Base-by-base conservation (phyloP, 2,113 vertebrate genomes). In the Semnornis frantzii region DNA sequence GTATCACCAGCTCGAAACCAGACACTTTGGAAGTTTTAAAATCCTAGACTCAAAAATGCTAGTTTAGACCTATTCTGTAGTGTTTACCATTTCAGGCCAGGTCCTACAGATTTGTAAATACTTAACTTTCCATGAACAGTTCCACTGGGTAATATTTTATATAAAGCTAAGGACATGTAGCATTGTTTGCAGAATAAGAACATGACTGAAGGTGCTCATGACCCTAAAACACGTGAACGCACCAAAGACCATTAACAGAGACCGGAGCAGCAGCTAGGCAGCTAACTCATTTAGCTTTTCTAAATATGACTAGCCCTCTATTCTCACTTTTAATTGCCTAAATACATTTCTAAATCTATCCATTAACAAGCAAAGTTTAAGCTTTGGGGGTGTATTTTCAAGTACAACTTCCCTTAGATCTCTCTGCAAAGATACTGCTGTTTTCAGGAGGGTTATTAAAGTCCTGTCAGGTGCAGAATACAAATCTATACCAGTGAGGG, bases 311-410 rank as follows among this genome's bases (percentile, higher is more conserved):
- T 82, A 86, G 34, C 52, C 55, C 59, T 37, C 33, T 87, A 58
- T 70, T 79, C 50, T 65, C 52, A 62, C 72, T 93, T 90, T 72
- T 93, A 94, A 79, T 89, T 90, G 66, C 34, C 81, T 89, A 90
- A 86, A 87, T 50, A 82, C 21, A 30, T 86, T 71, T 89, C 54
- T 83, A 93, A 96, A 91, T 87, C 57, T 54, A 54, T 50, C 76
- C 79, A 93, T 85, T 96, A 94, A 79, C 90, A 96, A 92, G 62
- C 88, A 57, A 93, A 94, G 34, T 90, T 87, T 93, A 91, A 92
- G 95, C 94, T 95, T 90, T 0, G 9, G 95, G 96, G 91, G 94
- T 95, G 77, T 81, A 63, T 77, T 70, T 75, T 97, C 96, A 96
- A 93, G 70, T 94, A 93, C 39, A 96, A 85, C 25, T 79, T 82